Evolutionary conservation across 2,113 vertebrate species (phyloP).

Genomic region (Salvelinus sp.): DNA sequence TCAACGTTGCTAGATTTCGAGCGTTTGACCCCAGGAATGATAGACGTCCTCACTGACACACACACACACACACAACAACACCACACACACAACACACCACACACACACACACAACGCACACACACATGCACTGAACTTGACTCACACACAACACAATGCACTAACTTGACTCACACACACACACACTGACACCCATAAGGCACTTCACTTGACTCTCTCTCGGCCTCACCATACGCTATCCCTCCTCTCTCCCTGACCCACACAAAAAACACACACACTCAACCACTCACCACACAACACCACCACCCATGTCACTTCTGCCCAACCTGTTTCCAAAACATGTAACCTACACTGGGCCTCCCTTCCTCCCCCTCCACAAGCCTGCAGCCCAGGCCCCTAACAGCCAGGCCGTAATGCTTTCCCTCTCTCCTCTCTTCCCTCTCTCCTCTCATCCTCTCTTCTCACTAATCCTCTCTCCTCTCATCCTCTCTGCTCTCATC

Average conservation of each 20-base stretch:
- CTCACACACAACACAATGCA: not conserved
- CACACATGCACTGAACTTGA: not conserved
- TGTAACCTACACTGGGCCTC: conserved; percentile 63
- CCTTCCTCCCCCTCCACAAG: not conserved
- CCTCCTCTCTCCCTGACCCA: not conserved
- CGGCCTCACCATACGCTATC: not conserved
- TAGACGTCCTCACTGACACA: not conserved
- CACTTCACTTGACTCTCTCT: not conserved
- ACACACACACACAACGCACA: not conserved
- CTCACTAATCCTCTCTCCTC: too few relatives aligned
- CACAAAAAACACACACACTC: not conserved
- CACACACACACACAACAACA: not conserved
- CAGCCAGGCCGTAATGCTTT: not conserved
- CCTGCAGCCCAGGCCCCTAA: not conserved
- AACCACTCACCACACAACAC: not conserved
- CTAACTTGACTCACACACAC: not conserved
- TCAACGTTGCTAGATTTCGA: conserved; percentile 1
- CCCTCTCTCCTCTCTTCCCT: too few relatives aligned
- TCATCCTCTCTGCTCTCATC: too few relatives aligned
- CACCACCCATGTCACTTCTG: conserved; percentile 26
- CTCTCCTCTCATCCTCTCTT: too few relatives aligned
- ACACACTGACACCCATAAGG: not conserved
- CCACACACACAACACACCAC: not conserved
- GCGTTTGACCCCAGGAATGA: conserved; percentile 4
- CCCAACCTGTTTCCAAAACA: conserved; percentile 65